phyloP scores from a whole-genome alignment of 2,888 invertebrate species.

The Orgyia antiqua region DNA sequence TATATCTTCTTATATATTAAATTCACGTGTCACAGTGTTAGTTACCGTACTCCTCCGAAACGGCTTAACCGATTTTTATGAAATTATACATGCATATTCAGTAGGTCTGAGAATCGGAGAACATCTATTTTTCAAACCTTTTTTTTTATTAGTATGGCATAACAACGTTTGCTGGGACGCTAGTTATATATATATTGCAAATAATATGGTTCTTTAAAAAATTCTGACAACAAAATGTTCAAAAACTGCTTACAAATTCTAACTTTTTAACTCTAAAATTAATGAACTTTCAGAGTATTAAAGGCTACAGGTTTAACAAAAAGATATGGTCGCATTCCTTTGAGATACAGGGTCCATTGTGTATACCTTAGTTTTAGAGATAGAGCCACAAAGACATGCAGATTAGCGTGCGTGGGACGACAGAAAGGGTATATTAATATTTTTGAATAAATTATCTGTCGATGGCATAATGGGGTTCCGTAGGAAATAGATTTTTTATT shows the following conservation, averaged over 20 bases:
- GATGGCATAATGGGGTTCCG: slow-evolving; percentile 26
- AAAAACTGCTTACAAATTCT: not conserved
- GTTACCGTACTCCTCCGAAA: too few species aligned
- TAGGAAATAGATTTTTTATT: slow-evolving; percentile 2
- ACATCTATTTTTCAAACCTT: too few species aligned
- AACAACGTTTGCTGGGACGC: too few species aligned
- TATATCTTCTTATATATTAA: too few species aligned
- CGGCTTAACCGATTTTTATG: too few species aligned
- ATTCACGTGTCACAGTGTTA: too few species aligned
- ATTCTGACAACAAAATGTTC: too few species aligned
- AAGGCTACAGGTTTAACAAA: slow-evolving; percentile 25
- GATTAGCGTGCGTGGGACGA: slow-evolving; percentile 44
- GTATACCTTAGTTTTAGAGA: slow-evolving; percentile 26
- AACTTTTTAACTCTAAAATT: slow-evolving; percentile 24
- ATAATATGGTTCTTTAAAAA: too few species aligned
- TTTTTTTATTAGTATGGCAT: too few species aligned
- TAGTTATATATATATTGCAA: too few species aligned
- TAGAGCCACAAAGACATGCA: slow-evolving; percentile 26
- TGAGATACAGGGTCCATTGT: slow-evolving; percentile 49
- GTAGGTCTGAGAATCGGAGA: too few species aligned
- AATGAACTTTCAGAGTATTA: slow-evolving; percentile 26
- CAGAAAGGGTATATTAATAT: slow-evolving; percentile 33
- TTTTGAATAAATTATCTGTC: slow-evolving; percentile 42
- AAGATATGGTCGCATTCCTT: slow-evolving; percentile 40
- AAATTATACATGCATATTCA: too few species aligned